Base-by-base conservation (phyloP, 2,888 invertebrate genomes). In the Bombyx huttoni region DNA sequence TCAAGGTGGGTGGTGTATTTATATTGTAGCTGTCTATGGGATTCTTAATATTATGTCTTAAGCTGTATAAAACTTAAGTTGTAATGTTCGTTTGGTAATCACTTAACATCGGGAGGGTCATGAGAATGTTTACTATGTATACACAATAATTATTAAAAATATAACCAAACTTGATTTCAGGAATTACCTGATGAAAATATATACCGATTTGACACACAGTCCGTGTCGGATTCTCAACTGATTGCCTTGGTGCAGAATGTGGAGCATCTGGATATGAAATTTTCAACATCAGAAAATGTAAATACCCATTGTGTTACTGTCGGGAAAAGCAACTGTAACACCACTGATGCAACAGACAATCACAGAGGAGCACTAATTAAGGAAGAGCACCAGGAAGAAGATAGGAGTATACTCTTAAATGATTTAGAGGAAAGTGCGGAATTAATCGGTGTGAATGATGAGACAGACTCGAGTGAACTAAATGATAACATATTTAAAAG, bases 191-290 rank as follows among this genome's bases (percentile, higher is more conserved):
- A 40, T 46, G 7, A n/a, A 50, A 49, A 56, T 49, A n/a, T 52
- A 58, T 58, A 60, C 10, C 78, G 74, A 52, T 82, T 81, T 58
- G 86, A 87, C 52, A 81, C 85, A 1, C 84, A 84, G 54, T 81
- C 72, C 58, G 69, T 76, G 0, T 68, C 78, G 0, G 78, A 87
- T 48, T 86, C 85, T 3, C 81, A 89, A 59, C 60, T 88, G 0
- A 70, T 86, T 14, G 60, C 77, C 51, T 55, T 86, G 3, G 73
- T 81, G 34, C 75, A 82, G 55, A 67, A 76, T 57, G 80, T 5
- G 24, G 24, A 24, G 24, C 24, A 24, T 24, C 24, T 1, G 5
- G 24, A 24, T 24, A 24, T 7, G 40, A 40, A 40, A 40, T 2
- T 40, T 40, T 12, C 40, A 40, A 40, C 8, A 40, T 7, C 40